A percentile compares a stretch with the other conserved stretches of the same genome.
Evolutionary conservation across 2,888 invertebrate genomes (phyloP).

Genomic region (Agrypnus murinus): DNA sequence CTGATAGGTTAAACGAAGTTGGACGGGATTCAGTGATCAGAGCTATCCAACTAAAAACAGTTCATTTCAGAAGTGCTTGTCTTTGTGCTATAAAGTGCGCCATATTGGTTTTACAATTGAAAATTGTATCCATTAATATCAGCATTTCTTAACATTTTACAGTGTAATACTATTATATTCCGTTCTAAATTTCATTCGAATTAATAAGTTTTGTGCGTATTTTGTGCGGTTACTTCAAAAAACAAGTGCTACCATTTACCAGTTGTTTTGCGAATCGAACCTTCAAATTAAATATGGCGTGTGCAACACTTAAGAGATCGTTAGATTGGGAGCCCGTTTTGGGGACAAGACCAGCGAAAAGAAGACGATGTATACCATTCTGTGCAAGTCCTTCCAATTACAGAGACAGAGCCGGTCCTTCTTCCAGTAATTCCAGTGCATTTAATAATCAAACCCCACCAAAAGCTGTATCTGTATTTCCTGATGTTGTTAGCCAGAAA

Average conservation of each 20-base stretch:
- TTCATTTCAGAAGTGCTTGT: constrained; percentile 52
- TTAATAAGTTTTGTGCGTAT: constrained; percentile 35
- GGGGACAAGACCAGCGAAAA: constrained; percentile 89
- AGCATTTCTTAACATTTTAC: not conserved
- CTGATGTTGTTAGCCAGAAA: constrained; percentile 87
- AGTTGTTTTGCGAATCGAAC: constrained; percentile 52
- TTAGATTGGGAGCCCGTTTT: constrained; percentile 95
- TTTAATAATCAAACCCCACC: constrained; percentile 66
- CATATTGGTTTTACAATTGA: constrained; percentile 63
- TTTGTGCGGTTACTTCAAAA: constrained; percentile 48
- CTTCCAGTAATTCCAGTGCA: constrained; percentile 58
- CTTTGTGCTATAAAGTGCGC: constrained; percentile 59
- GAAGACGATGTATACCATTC: constrained; percentile 93
- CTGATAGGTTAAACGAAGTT: constrained; percentile 2
- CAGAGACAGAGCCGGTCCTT: constrained; percentile 61
- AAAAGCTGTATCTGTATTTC: constrained; percentile 83
- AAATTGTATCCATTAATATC: constrained; percentile 26
- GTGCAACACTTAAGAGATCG: constrained; percentile 96
- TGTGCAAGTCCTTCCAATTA: constrained; percentile 76
- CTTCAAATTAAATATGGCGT: constrained; percentile 87
- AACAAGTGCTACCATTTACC: constrained; percentile 67
- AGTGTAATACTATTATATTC: not conserved
- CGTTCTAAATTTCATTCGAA: not conserved
- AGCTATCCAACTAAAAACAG: constrained; percentile 48
- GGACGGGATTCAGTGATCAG: constrained; percentile 23